Conservation (phyloP, 2,113 vertebrate species). For the Grallaria varia region DNA sequence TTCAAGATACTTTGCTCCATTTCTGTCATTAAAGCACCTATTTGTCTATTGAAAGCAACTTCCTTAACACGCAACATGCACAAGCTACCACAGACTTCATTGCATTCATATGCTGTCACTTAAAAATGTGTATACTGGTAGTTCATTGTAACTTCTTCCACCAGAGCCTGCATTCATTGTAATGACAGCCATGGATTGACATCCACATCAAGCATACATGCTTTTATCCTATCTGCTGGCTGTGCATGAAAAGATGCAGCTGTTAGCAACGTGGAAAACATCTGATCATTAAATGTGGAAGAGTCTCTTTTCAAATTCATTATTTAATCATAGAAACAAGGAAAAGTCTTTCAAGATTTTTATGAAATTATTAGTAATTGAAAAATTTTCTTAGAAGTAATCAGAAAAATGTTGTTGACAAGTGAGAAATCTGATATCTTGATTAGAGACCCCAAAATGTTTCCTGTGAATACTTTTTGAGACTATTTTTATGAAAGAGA, state of each 20-base stretch:
- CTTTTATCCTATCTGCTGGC: neutral
- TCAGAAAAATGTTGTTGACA: neutral
- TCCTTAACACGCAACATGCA: neutral
- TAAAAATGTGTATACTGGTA: neutral
- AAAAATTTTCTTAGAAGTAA: neutral
- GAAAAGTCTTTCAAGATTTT: neutral
- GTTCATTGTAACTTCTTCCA: neutral
- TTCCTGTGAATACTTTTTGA: neutral
- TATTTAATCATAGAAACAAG: neutral
- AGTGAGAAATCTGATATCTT: neutral
- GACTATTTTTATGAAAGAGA: neutral
- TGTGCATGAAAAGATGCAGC: neutral
- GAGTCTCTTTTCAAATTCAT: neutral
- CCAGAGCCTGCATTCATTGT: neutral
- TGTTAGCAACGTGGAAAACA: neutral
- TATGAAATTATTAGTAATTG: rapidly evolving
- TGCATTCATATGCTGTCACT: conserved; percentile 9
- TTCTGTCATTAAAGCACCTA: conserved; percentile 43
- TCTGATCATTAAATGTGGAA: neutral
- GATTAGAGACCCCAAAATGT: neutral
- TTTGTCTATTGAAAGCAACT: conserved; percentile 30
- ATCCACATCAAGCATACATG: neutral
- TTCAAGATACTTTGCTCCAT: conserved; percentile 49
- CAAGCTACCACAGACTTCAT: neutral
- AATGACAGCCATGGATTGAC: neutral